Conservation (phyloP, 2,797 vertebrate genomes). For the Rhincodon typus region DNA sequence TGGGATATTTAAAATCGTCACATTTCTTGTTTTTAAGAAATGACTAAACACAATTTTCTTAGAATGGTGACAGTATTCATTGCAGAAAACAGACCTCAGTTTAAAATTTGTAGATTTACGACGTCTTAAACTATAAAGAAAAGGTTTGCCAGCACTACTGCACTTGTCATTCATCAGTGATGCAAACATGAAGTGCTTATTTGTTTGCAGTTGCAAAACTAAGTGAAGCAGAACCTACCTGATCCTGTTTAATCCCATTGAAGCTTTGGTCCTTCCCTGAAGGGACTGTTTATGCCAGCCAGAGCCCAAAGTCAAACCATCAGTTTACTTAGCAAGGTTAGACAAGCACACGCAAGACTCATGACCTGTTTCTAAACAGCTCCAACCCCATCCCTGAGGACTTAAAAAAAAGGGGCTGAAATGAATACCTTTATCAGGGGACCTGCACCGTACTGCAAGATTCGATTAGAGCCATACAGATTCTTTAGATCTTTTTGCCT, state of each 20-base stretch:
- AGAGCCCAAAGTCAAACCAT: neutral
- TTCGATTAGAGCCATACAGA: slow-evolving; percentile 51
- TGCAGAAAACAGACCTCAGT: neutral
- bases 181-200: slow-evolving; percentile 13
- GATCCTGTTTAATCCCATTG: slow-evolving; percentile 33
- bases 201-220: slow-evolving; percentile 11
- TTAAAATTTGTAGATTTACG: neutral
- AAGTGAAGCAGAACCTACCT: slow-evolving; percentile 33
- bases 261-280: slow-evolving; percentile 6
- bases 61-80: neutral
- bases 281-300: slow-evolving; percentile 12
- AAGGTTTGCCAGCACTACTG: neutral
- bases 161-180: neutral
- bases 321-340: slow-evolving; percentile 30
- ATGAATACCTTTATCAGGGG: neutral
- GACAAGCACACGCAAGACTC: slow-evolving; percentile 15
- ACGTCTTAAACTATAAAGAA: neutral
- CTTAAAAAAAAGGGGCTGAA: slow-evolving; percentile 22
- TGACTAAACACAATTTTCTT: neutral
- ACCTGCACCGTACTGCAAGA: neutral
- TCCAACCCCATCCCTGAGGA: neutral
- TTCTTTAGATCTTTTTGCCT: slow-evolving; percentile 52
- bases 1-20: too few species aligned
- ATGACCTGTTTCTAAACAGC: slow-evolving; percentile 24
- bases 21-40: neutral